A percentile compares a stretch with the other conserved stretches of the same genome.
Conservation (phyloP, 2,113 vertebrate species). For the Alaudala cheleensis region DNA sequence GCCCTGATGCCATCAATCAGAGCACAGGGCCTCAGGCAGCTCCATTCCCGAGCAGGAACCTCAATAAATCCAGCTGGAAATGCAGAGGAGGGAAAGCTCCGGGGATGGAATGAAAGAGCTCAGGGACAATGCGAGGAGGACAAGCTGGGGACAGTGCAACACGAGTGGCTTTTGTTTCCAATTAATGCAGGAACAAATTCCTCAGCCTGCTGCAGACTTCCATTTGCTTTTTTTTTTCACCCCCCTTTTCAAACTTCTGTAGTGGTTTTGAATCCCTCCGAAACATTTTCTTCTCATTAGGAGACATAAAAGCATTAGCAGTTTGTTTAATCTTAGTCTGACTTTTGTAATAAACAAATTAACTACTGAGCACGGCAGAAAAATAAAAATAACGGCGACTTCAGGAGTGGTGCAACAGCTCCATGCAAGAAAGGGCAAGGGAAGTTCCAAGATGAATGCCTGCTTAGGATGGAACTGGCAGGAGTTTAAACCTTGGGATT, state of each 20-base stretch:
- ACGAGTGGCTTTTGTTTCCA: constrained; percentile 43
- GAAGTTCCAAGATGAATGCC: neutral
- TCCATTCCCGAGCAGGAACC: neutral
- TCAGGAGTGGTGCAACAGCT: neutral
- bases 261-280: constrained; percentile 49
- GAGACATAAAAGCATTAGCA: constrained; percentile 69
- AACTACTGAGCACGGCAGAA: constrained; percentile 41
- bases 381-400: fast-evolving
- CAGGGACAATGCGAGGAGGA: constrained; percentile 26
- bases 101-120: neutral
- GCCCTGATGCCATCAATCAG: fast-evolving
- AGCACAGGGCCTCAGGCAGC: neutral
- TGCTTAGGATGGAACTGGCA: neutral
- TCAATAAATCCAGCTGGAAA: neutral
- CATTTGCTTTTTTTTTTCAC: neutral
- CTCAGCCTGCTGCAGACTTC: constrained; percentile 17
- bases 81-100: neutral
- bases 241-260: constrained; percentile 11
- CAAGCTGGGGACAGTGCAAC: constrained; percentile 20
- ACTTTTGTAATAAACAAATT: constrained; percentile 73
- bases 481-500: neutral
- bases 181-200: constrained; percentile 66
- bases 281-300: constrained; percentile 75
- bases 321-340: constrained; percentile 70
- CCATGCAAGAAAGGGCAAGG: constrained; percentile 28